Conservation (phyloP, 2,888 invertebrate species). For the Archips xylosteana region DNA sequence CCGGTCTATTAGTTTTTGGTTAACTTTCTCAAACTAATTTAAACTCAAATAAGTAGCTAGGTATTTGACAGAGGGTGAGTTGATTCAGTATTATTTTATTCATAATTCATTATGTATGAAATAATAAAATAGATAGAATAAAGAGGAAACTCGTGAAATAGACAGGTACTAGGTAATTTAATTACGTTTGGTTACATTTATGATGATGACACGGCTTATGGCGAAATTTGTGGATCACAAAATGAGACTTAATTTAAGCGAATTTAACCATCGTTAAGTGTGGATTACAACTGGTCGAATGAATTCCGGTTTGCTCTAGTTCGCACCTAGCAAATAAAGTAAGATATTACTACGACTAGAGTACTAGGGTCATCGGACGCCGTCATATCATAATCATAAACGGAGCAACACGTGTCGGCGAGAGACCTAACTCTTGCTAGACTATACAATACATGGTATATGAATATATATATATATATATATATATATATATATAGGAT, state of each 20-base stretch:
- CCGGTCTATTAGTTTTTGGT: neutral
- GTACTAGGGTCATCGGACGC: neutral
- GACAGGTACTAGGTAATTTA: neutral
- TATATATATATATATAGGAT: neutral
- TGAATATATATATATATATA: too few species aligned
- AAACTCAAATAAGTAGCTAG: neutral
- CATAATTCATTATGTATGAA: too few species aligned
- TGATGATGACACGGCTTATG: too few species aligned
- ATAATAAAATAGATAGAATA: too few species aligned
- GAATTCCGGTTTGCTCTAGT: neutral
- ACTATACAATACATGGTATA: neutral
- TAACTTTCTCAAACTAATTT: slow-evolving; percentile 4
- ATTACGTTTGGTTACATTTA: too few species aligned
- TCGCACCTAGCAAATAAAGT: neutral
- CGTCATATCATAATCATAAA: neutral
- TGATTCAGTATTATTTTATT: neutral
- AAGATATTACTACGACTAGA: neutral
- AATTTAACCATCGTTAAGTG: neutral
- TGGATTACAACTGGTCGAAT: neutral
- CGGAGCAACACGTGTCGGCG: neutral
- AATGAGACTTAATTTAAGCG: neutral
- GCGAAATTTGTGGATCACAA: neutral
- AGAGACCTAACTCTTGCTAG: neutral
- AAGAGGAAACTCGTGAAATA: too few species aligned
- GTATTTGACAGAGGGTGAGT: neutral